These are phyloP conservation scores for Orussus abietinus DNA, from an alignment of 1,140 invertebrate genomes.

Conservation along the genomic window DNA sequence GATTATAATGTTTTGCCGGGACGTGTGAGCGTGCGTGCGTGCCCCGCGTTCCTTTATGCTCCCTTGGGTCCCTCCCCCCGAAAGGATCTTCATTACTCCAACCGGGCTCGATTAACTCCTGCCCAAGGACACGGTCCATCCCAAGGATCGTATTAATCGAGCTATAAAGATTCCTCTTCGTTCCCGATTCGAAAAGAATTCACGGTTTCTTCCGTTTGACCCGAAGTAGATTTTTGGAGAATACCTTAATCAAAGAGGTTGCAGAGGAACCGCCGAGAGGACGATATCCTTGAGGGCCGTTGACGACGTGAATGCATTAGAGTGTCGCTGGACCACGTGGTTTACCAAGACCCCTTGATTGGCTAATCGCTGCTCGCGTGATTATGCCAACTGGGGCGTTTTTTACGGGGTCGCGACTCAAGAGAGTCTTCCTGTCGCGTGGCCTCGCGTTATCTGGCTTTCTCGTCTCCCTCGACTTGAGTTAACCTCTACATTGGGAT, in stretches of 20 bases:
- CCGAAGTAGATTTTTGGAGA: slow-evolving; percentile 1
- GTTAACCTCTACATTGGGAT: slow-evolving; percentile 53
- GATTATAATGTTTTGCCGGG: slow-evolving; percentile 46
- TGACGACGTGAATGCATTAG: too few species aligned
- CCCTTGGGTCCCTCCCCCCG: slow-evolving; percentile 12
- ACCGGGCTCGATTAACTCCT: too few species aligned
- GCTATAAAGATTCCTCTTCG: too few species aligned
- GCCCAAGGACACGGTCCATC: too few species aligned
- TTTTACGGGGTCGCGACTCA: slow-evolving; percentile 19
- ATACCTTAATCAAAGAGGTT: too few species aligned
- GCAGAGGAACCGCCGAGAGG: too few species aligned
- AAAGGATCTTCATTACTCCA: slow-evolving; percentile 18
- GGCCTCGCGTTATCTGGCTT: slow-evolving; percentile 43
- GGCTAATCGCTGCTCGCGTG: slow-evolving; percentile 38
- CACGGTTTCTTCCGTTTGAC: too few species aligned
- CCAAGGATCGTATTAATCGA: too few species aligned
- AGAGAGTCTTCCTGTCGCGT: slow-evolving; percentile 48
- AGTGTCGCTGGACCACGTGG: too few species aligned
- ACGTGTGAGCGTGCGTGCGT: slow-evolving; percentile 28
- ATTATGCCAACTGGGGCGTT: slow-evolving; percentile 27
- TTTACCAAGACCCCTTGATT: slow-evolving; percentile 37
- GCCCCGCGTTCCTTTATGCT: too few species aligned
- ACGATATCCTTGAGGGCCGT: too few species aligned
- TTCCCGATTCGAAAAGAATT: too few species aligned
- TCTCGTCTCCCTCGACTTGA: slow-evolving; percentile 41